These are phyloP conservation scores for Stenopsyche tienmushanensis DNA, from an alignment of 1,140 invertebrate genomes.

Conservation along the genomic window DNA sequence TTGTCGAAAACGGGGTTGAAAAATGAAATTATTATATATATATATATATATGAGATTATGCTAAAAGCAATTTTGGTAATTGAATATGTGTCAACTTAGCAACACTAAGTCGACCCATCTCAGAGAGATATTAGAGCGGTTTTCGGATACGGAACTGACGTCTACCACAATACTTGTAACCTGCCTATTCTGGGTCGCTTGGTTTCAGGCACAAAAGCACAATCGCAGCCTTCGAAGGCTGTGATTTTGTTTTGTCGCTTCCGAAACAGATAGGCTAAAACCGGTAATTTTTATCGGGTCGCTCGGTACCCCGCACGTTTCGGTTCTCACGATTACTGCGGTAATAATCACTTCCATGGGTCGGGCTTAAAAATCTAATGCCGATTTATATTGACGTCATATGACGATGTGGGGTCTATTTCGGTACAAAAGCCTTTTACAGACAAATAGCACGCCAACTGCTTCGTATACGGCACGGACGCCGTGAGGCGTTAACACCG, in stretches of 20 bases:
- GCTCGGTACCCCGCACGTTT: not conserved
- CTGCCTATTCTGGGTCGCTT: not conserved
- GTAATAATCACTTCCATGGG: not conserved
- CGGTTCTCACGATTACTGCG: not conserved
- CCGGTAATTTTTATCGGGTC: conserved; percentile 2
- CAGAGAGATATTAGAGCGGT: not conserved
- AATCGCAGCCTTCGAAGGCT: not conserved
- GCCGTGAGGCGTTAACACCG: not conserved
- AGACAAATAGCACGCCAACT: not conserved
- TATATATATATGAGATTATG: too few relatives aligned
- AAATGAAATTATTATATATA: too few relatives aligned
- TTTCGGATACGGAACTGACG: not conserved
- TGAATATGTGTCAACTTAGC: not conserved
- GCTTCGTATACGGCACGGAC: not conserved
- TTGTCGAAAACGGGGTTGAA: too few relatives aligned
- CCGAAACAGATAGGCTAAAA: not conserved
- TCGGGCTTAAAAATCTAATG: not conserved
- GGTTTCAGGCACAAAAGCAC: not conserved
- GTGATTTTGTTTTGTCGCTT: not conserved
- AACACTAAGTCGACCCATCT: not conserved
- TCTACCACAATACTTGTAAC: not conserved
- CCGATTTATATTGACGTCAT: not conserved
- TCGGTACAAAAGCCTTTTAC: conserved; percentile 2
- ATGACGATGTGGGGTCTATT: not conserved
- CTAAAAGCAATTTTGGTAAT: not conserved